Evolutionary conservation across 2,888 invertebrate genomes (phyloP), one percentile per base, ranked within the genome.

Genomic region (Nomada lathburiana): DNA sequence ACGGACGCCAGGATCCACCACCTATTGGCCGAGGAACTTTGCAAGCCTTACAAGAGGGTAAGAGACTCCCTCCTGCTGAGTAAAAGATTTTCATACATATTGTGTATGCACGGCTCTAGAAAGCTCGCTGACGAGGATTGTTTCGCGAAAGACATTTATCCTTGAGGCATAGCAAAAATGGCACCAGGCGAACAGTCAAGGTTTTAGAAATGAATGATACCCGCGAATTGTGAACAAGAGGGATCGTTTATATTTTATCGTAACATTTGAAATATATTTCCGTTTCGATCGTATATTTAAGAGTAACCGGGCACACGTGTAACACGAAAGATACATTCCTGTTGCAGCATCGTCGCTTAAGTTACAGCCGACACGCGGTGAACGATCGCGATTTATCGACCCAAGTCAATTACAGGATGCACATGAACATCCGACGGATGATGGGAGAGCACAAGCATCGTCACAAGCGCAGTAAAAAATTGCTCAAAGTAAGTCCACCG

Each of bases 1-100:
- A 98, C 98, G 1, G 98, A 98, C 94, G 98, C 98, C n/a, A 97
- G 96, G 94, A 98, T 98, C 88, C 98, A 98, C 94, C 98, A 98
- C 94, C 95, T 99, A 62, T 95, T 98, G 59, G 97, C 98, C 4
- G 98, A 98, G 94, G 98, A 98, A 94, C 94, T 98, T 59, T 97
- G 97, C 94, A 98, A 98, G 94, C 98, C 98, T 11, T 97, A 97
- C 91, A 95, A 97, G 95, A 95, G 98, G 94, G 97, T 97, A 95
- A 95, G 96, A 94, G 70, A 68, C 18, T 26, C 69, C 64, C 69
- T 20, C 47, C 29, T 42, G 53, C 70, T 67, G 64, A 80, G 47
- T 44, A 59, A 29, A 44, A 65, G 57, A 77, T 75, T 57, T 74
- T 47, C 63, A 4, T 72, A 13, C 26, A 29, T 60, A 42, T 55